Evolutionary conservation across 2,113 vertebrate species (phyloP), one percentile per base, ranked within the genome.

Genomic region (Pseudorectes ferrugineus): DNA sequence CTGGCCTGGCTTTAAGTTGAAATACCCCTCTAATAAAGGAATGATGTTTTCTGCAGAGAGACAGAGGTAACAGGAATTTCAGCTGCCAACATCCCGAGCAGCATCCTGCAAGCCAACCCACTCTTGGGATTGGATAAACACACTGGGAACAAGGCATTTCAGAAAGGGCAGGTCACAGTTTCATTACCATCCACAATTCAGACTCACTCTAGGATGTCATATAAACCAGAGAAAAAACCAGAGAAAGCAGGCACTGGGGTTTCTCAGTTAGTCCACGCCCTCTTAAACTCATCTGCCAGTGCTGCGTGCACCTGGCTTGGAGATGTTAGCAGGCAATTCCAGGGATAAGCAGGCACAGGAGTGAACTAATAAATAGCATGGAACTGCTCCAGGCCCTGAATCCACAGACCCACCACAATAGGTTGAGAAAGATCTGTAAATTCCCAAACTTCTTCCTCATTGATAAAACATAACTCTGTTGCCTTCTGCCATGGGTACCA

Each of bases 401-500:
- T 7, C 75, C 2, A 0, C 40, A 72, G 77, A 25, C 25, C 38
- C 19, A 4, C 14, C 19, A 20, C 0, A 0, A 40, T 1, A 4
- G 28, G 40, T 36, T 14, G 7, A 80, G 26, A 57, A 54, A 57
- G 42, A 31, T 82, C 36, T 74, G 24, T 28, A 36, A 36, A 42
- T 40, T n/a, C 24, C 20, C 18, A 1, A 49, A 13, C 23, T 31
- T 54, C 46, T n/a, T 71, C 23, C 15, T 52, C 25, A 48, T 1
- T 72, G 40, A 79, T 68, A 58, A 85, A 92, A 88, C 10, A 3
- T 3, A 73, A 54, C 31, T 40, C 48, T n/a, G 12, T 11, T 71
- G 59, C 61, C 31, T 88, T 75, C 71, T 61, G 65, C 59, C 42
- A 46, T 28, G 81, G 70, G 57, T 81, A 45, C 18, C 22, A 57